Percentiles rank a stretch among this genome's conserved stretches.
Conservation (phyloP, 1,140 invertebrate species). For the Bombus polaris region DNA sequence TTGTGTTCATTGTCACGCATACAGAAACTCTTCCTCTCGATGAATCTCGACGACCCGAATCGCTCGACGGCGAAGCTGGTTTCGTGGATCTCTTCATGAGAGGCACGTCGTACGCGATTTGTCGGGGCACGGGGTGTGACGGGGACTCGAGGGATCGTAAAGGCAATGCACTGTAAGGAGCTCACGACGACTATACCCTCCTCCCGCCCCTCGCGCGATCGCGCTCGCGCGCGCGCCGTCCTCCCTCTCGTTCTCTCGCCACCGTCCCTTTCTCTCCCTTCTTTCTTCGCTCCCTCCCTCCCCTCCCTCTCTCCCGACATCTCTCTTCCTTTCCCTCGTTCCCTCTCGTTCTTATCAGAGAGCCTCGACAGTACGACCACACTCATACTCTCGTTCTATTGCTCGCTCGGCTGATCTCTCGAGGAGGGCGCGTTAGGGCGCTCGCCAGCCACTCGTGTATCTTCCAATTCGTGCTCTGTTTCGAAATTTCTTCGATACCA, state of each 20-base stretch:
- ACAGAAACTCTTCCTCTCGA: slow-evolving; percentile 57
- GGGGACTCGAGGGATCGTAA: slow-evolving; percentile 78
- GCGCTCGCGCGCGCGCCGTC: background rate
- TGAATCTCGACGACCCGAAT: slow-evolving; percentile 70
- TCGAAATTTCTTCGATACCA: slow-evolving; percentile 36
- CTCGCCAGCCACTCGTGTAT: slow-evolving; percentile 55
- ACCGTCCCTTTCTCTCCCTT: slow-evolving; percentile 56
- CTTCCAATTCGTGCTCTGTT: slow-evolving; percentile 40
- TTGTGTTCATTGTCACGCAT: slow-evolving; percentile 58
- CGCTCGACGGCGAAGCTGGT: slow-evolving; percentile 71
- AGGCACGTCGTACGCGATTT: slow-evolving; percentile 77
- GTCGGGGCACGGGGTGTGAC: slow-evolving; percentile 78
- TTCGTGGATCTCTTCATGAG: slow-evolving; percentile 77
- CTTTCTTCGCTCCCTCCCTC: slow-evolving; percentile 45
- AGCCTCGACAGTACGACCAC: slow-evolving; percentile 45
- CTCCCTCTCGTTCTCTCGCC: slow-evolving; percentile 42
- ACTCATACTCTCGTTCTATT: slow-evolving; percentile 54
- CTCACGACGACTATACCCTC: slow-evolving; percentile 76
- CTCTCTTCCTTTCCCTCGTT: slow-evolving; percentile 44
- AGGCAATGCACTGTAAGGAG: slow-evolving; percentile 82
- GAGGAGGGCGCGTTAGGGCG: slow-evolving; percentile 68
- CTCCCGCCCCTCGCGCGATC: slow-evolving; percentile 41
- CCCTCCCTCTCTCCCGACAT: slow-evolving; percentile 44
- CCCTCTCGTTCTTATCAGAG: slow-evolving; percentile 47
- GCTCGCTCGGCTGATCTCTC: slow-evolving; percentile 60